Evolutionary conservation across 2,113 vertebrate species (phyloP).

Genomic region (Burhinus oedicnemus): DNA sequence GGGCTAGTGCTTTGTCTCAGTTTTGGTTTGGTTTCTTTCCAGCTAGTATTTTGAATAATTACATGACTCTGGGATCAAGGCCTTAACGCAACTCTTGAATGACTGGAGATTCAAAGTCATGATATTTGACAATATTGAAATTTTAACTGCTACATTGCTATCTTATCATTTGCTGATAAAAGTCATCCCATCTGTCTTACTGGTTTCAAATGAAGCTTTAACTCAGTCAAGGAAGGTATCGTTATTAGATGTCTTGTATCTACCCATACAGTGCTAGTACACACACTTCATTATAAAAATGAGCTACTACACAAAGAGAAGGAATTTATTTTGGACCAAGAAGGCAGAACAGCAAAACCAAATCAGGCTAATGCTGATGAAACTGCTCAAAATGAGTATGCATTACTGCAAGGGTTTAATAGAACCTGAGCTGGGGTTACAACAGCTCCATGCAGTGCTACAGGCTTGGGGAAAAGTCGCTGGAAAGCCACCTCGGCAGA

Average conservation of each 20-base stretch:
- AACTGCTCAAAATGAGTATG: background rate
- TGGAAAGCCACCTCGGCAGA: background rate
- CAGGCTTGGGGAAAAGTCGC: background rate
- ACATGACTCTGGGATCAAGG: background rate
- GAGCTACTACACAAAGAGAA: background rate
- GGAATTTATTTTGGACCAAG: background rate
- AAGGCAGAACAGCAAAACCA: background rate
- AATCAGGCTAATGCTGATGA: background rate
- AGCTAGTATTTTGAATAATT: background rate
- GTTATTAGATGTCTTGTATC: background rate
- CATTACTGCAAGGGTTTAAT: background rate
- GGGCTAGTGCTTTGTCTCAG: background rate
- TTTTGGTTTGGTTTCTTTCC: background rate
- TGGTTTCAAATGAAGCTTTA: background rate
- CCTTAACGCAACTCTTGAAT: background rate
- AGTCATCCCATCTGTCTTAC: background rate
- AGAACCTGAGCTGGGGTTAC: background rate
- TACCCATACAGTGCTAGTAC: background rate
- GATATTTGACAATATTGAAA: background rate
- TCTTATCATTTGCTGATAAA: background rate
- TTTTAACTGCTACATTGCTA: background rate
- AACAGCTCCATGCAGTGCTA: background rate
- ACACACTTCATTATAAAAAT: background rate
- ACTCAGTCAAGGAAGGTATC: background rate
- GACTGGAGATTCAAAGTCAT: background rate